These are phyloP conservation scores for Atta texana DNA, from an alignment of 1,140 invertebrate species.

Conservation along the genomic window DNA sequence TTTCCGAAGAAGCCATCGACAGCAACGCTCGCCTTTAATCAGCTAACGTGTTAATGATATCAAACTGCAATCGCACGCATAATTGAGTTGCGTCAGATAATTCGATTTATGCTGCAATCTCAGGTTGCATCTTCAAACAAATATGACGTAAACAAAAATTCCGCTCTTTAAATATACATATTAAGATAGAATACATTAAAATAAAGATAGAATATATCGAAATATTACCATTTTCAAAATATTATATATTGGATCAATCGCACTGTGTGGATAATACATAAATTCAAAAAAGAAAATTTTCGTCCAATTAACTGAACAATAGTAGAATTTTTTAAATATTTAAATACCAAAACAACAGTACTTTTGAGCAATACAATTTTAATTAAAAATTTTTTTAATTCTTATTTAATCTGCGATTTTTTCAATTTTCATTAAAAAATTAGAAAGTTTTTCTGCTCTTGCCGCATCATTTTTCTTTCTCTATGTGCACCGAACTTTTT, in stretches of 20 bases:
- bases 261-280: not conserved
- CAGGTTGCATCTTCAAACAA: not conserved
- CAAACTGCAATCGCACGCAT: conserved; percentile 62
- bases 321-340: not conserved
- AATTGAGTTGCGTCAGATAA: conserved; percentile 66
- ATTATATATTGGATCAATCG: not conserved
- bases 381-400: not conserved
- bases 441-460: not conserved
- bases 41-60: conserved; percentile 67
- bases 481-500: not conserved
- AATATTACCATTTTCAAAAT: not conserved
- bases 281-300: not conserved
- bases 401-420: not conserved
- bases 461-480: not conserved
- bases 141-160: conserved; percentile 1
- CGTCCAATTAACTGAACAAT: not conserved
- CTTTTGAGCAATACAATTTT: not conserved
- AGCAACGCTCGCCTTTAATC: conserved; percentile 30
- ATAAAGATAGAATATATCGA: not conserved
- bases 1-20: conserved; percentile 1
- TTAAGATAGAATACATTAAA: not conserved
- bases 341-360: not conserved
- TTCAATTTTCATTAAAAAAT: not conserved
- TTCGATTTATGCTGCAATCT: conserved; percentile 56
- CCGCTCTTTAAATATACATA: not conserved